These are phyloP conservation scores for Apodemus sylvaticus DNA, from an alignment of 2,113 vertebrate genomes.

Conservation along the genomic window DNA sequence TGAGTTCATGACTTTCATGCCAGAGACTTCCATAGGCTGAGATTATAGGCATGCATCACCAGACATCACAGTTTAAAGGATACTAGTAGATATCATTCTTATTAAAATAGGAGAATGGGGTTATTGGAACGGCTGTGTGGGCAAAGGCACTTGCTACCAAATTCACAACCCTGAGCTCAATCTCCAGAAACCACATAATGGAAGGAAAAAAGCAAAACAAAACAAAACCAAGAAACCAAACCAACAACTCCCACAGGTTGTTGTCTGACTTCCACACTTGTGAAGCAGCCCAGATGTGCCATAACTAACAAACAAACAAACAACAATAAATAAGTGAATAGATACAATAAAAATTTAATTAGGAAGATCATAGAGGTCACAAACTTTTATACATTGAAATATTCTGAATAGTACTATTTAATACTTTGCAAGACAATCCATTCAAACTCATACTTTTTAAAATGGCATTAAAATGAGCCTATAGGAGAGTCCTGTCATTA, in stretches of 20 bases:
- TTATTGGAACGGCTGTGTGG: background rate
- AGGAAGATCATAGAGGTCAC: background rate
- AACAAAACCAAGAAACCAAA: too few species aligned
- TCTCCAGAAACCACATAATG: background rate
- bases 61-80: background rate
- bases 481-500: conserved; percentile 41
- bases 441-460: conserved; percentile 54
- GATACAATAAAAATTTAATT: background rate
- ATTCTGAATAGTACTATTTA: conserved; percentile 36
- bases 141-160: background rate
- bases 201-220: background rate
- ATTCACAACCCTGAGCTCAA: background rate
- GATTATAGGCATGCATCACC: background rate
- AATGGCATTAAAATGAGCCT: conserved; percentile 33
- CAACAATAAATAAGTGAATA: background rate
- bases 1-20: background rate
- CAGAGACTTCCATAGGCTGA: background rate
- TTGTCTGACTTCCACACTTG: background rate
- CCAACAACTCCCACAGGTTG: background rate
- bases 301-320: background rate
- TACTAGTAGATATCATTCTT: background rate
- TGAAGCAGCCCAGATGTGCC: background rate
- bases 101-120: background rate
- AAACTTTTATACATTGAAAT: conserved; percentile 36
- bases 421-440: conserved; percentile 1